Evolutionary conservation across 2,888 invertebrate genomes (phyloP), one percentile per base, ranked within the genome.

Genomic region (Kuschelorhynchus macadamiae): DNA sequence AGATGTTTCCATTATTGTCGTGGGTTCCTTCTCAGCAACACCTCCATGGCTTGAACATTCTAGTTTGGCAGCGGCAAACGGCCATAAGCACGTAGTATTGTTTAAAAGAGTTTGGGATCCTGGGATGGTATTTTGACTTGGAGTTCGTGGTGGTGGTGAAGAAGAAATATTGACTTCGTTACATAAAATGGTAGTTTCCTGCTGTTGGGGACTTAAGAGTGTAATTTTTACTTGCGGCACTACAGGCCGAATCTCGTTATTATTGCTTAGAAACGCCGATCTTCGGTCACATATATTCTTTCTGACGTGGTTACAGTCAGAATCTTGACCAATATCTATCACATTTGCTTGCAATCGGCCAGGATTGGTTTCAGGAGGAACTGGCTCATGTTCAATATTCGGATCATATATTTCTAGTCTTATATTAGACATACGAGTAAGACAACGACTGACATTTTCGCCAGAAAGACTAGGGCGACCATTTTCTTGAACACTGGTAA

Each of bases 1-100:
- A 20, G 92, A 92, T 76, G 89, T 88, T 85, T 91, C 91, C 91
- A 91, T 91, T 4, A 11, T 36, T 33, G 2, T 4, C n/a, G 14
- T 8, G 7, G 25, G 32, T 64, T 63, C 11, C 20, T 16, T 18
- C 5, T 42, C 11, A 55, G 39, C 16, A 44, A 16, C 49, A 30
- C 47, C 56, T 57, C 32, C 32, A 33, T 7, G 9, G 36, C 36
- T 4, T 3, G 36, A 36, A 25, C 20, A 47, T 25, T 7, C n/a
- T n/a, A n/a, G n/a, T n/a, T n/a, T n/a, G n/a, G n/a, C n/a, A n/a
- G n/a, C 25, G 25, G 25, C 25, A 25, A 25, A 7, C 7, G n/a
- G n/a, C n/a, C n/a, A n/a, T n/a, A n/a, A n/a, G n/a, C n/a, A n/a
- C n/a, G n/a, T n/a, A n/a, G n/a, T n/a, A n/a, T n/a, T n/a, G n/a